Evolutionary conservation across 2,113 vertebrate genomes (phyloP).

Genomic region (Trochalopteron elliotii): DNA sequence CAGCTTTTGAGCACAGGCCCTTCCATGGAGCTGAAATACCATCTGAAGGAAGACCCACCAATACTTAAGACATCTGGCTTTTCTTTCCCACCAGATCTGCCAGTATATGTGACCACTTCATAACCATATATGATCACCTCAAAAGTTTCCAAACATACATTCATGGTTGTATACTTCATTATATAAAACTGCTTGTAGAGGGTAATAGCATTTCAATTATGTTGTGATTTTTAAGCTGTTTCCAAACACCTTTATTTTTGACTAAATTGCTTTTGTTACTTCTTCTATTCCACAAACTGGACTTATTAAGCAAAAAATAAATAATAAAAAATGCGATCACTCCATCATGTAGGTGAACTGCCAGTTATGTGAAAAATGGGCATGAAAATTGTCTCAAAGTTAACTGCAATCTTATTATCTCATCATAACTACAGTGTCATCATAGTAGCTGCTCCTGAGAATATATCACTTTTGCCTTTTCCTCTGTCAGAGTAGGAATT

Average conservation of each 20-base stretch:
- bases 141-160: neutral
- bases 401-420: neutral
- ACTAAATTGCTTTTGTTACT: neutral
- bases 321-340: neutral
- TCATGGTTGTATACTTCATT: neutral
- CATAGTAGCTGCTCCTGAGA: neutral
- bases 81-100: neutral
- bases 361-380: neutral
- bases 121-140: neutral
- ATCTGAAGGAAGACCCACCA: neutral
- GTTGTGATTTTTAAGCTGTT: neutral
- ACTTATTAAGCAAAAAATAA: neutral
- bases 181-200: neutral
- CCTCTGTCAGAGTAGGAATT: neutral
- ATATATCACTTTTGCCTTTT: neutral
- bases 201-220: neutral
- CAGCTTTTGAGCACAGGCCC: neutral
- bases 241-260: neutral
- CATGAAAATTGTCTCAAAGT: neutral
- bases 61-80: neutral
- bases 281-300: neutral
- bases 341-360: neutral
- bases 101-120: neutral
- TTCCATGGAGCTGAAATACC: neutral
- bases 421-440: neutral